phyloP scores from a whole-genome alignment of 2,113 vertebrate species.

The Plecotus auritus region DNA sequence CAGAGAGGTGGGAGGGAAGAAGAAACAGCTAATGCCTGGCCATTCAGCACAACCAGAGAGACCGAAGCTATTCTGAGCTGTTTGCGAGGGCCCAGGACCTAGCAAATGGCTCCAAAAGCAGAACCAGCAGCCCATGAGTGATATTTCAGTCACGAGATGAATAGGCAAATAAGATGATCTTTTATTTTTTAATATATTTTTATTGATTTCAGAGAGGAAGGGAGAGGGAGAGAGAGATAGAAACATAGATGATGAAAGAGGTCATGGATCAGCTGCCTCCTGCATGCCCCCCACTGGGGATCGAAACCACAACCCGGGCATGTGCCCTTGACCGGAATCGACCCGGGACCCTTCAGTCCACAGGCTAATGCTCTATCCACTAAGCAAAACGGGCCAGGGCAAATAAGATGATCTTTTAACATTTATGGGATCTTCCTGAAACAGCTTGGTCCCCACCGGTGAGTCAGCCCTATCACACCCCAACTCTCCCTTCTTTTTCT shows the following conservation, averaged over 20 bases:
- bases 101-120: background rate
- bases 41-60: background rate
- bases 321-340: too few species aligned
- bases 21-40: slow-evolving; percentile 11
- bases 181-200: too few species aligned
- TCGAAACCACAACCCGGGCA: too few species aligned
- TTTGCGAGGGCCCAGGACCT: slow-evolving; percentile 3
- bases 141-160: background rate
- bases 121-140: rapidly evolving
- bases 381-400: background rate
- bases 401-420: background rate
- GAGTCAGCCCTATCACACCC: background rate
- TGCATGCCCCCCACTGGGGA: too few species aligned
- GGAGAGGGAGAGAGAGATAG: too few species aligned
- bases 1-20: background rate
- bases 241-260: too few species aligned
- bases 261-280: too few species aligned
- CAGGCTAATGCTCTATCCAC: too few species aligned
- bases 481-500: background rate
- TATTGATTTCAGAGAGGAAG: too few species aligned
- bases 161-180: background rate
- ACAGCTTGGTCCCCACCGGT: background rate
- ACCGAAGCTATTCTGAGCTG: background rate
- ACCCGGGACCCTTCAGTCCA: too few species aligned
- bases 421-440: background rate